Evolutionary conservation across 2,797 vertebrate genomes (phyloP).

Genomic region (Pseudochaenichthys georgianus): DNA sequence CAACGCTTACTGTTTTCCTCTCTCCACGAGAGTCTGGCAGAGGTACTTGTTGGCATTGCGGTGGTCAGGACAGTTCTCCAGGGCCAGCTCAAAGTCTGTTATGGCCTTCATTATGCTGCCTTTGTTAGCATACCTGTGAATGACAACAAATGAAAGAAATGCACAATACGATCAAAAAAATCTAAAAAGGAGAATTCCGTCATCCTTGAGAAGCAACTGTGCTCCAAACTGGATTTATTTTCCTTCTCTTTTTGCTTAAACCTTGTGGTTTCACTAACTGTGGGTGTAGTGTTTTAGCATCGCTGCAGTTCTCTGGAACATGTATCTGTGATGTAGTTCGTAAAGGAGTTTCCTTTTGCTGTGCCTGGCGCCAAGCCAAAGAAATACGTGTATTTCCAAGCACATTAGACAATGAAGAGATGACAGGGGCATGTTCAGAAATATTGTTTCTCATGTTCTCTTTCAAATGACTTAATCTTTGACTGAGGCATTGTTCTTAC

Average conservation of each 20-base stretch:
- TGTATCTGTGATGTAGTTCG: not conserved
- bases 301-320: not conserved
- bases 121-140: slow-evolving; percentile 93
- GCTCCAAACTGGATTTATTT: not conserved
- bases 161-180: not conserved
- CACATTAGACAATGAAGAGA: not conserved
- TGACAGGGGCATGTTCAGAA: not conserved
- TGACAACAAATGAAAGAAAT: not conserved
- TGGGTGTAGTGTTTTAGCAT: not conserved
- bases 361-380: not conserved
- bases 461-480: not conserved
- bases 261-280: too few relatives aligned
- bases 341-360: not conserved
- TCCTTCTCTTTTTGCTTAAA: not conserved
- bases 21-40: slow-evolving; percentile 96
- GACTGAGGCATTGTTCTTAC: too few relatives aligned
- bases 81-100: slow-evolving; percentile 93
- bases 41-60: slow-evolving; percentile 98
- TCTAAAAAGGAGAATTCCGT: not conserved
- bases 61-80: slow-evolving; percentile 93
- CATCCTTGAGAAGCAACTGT: not conserved
- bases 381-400: not conserved
- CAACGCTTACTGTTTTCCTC: slow-evolving; percentile 93
- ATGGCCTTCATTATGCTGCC: slow-evolving; percentile 96
- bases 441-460: not conserved